These are phyloP conservation scores for Scrobipalpa costella DNA, from an alignment of 2,888 invertebrate species.

Conservation along the genomic window DNA sequence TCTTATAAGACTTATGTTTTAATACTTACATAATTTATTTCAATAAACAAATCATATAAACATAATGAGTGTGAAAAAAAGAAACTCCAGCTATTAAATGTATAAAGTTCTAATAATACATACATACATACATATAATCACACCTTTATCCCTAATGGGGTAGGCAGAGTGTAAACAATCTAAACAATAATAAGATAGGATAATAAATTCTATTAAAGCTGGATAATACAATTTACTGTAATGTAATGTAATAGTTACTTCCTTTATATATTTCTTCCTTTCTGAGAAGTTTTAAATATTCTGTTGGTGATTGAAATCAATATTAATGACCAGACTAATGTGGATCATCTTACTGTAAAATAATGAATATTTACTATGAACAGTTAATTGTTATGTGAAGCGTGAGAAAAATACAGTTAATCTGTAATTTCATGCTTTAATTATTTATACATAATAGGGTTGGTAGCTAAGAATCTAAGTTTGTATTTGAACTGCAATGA, in stretches of 20 bases:
- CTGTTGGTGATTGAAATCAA: background rate
- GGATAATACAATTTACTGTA: too few species aligned
- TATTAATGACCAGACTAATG: conserved; percentile 8
- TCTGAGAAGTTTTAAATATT: background rate
- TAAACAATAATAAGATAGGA: too few species aligned
- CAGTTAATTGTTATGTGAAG: conserved; percentile 59
- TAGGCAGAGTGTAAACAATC: too few species aligned
- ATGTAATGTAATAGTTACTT: too few species aligned
- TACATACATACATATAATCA: too few species aligned
- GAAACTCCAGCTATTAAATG: too few species aligned
- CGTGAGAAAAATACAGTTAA: conserved; percentile 56
- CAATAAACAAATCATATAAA: background rate
- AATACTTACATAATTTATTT: background rate
- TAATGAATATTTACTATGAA: conserved; percentile 53
- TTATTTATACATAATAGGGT: conserved; percentile 5
- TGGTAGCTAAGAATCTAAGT: conserved; percentile 3
- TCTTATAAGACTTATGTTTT: conserved; percentile 5
- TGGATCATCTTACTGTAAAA: conserved; percentile 38
- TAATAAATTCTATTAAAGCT: too few species aligned
- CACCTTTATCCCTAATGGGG: too few species aligned
- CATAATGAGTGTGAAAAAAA: background rate
- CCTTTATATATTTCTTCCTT: background rate
- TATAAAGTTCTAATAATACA: too few species aligned
- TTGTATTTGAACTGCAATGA: background rate
- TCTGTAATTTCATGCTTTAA: conserved; percentile 24